Base-by-base conservation (phyloP, 2,797 vertebrate species). In the Spinibarbus caldwelli region DNA sequence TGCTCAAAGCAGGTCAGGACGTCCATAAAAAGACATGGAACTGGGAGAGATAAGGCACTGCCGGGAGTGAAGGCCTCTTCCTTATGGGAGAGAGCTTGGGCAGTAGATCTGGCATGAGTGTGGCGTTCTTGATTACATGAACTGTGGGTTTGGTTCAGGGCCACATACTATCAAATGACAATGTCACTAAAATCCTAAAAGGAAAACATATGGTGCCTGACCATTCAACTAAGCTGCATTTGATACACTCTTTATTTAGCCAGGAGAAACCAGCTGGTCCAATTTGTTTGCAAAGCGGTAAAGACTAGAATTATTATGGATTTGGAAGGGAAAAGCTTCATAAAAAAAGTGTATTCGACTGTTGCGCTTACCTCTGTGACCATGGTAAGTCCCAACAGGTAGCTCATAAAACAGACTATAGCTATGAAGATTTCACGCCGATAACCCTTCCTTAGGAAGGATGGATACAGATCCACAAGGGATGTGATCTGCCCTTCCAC, bases 391-490 rank as follows among this genome's bases (percentile, higher is more conserved):
- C 98, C 98, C 95, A 99, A 95, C 93, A 99, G 95, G 96, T 98
- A 99, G 96, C 98, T 99, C 93, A 98, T 90, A 95, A 96, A 96
- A 94, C 98, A 99, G 81, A 99, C 91, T 91, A 98, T 94, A 95
- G 98, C 98, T 89, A 99, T 99, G 96, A 99, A 99, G 95, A 98
- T 95, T 96, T 99, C 98, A 95, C 98, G 97, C 94, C 96, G 97
- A 96, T 98, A 98, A 96, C 98, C 98, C 98, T 99, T 99, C 97
- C 97, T 96, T 98, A 99, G 98, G 98, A 99, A 99, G 97, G 98
- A 99, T 92, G 98, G 98, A 97, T 99, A 97, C 96, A 99, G 98
- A 96, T 99, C 98, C 95, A 99, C 98, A 95, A 99, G 95, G 90
- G 98, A 99, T 86, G 98, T 99, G 97, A 99, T 98, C 98, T 99